Evolutionary conservation across 1,140 invertebrate genomes (phyloP), one percentile per base, ranked within the genome.

Genomic region (Caenorhabditis inopinata): DNA sequence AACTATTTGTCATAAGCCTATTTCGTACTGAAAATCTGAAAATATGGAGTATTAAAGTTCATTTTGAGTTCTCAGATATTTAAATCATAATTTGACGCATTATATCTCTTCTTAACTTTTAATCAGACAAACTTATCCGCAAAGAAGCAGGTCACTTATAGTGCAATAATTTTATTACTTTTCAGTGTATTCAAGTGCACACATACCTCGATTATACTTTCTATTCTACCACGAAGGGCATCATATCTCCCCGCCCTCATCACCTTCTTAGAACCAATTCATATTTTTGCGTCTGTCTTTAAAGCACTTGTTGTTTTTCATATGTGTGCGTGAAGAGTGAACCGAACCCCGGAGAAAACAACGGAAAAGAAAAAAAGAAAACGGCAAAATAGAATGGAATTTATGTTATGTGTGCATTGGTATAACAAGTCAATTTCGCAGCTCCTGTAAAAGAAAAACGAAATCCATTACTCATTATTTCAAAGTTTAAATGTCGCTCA

Each of bases 251-350:
- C 12, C 51, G 18, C 58, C 25, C 2, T 21, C 53, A 16, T 58
- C 25, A 38, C n/a, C 58, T 68, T 68, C 32, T 68, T 1, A 32
- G 58, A 68, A 68, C 58, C 58, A 68, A 68, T 68, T 68, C 58
- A 1, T 38, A 7, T 5, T 6, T 21, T 58, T 58, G 18, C 27
- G 32, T 68, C 32, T 68, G 29, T 68, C 32, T 68, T 32, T 68
- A 68, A 68, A 68, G 58, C 58, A 68, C 58, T 68, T 68, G 32
- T 68, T 68, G 58, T 68, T 68, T 68, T 68, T 68, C 58, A 68
- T 58, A 21, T 29, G 58, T 68, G 58, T 38, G 58, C 32, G 58
- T 68, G 58, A 18, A 29, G 11, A 11, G 32, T 29, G 16, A 29
- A 68, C 32, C 38, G 38, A 68, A 68, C 58, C 58, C 29, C n/a